Conservation (phyloP, 1,140 invertebrate genomes). For the Dreissena rostriformis region DNA sequence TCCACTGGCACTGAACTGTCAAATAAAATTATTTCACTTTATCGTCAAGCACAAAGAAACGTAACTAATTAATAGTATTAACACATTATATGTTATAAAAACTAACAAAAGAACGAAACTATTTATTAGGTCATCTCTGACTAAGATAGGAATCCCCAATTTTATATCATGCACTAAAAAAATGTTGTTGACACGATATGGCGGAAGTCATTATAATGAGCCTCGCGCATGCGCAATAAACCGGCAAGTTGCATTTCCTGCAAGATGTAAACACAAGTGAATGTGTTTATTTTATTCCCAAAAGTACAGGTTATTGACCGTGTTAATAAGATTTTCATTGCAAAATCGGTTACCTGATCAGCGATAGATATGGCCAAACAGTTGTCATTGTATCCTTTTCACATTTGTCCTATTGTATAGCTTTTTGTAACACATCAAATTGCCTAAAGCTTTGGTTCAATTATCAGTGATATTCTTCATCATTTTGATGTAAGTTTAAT, state of each 20-base stretch:
- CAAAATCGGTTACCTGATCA: not conserved
- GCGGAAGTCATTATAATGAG: conserved; percentile 38
- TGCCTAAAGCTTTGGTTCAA: too few species aligned
- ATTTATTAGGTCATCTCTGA: not conserved
- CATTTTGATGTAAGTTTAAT: too few species aligned
- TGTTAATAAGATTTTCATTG: not conserved
- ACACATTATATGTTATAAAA: too few species aligned
- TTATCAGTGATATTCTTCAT: too few species aligned
- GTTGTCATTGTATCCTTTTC: conserved; percentile 41
- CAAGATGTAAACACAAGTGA: not conserved
- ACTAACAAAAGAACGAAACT: not conserved
- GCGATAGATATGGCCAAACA: conserved; percentile 10
- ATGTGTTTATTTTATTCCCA: too few species aligned
- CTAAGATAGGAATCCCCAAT: conserved; percentile 30
- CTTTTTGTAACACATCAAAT: too few species aligned
- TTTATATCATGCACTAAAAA: conserved; percentile 6
- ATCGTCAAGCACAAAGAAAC: too few species aligned
- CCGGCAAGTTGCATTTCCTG: not conserved
- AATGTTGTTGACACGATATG: conserved; percentile 54
- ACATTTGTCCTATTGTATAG: not conserved
- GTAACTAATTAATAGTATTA: too few species aligned
- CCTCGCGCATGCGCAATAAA: conserved; percentile 40
- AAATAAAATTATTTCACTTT: not conserved
- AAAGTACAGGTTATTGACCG: too few species aligned
- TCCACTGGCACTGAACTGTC: not conserved